A percentile compares a stretch with the other conserved stretches of the same genome.
These are phyloP conservation scores for Cromileptes altivelis DNA, from an alignment of 2,113 vertebrate genomes.

Conservation along the genomic window DNA sequence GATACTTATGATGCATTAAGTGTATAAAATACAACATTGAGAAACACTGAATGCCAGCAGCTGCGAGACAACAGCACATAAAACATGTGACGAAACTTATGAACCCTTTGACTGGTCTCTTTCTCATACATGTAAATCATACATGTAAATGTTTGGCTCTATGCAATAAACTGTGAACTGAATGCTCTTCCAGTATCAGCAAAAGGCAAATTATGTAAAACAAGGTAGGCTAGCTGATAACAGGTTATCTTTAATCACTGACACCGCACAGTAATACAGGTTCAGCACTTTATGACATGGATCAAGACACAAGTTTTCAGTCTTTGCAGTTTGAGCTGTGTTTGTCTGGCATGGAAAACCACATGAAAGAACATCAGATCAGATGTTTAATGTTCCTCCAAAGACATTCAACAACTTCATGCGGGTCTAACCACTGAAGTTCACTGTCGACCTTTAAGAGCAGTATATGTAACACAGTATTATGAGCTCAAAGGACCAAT, in stretches of 20 bases:
- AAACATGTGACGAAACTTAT: too few relatives aligned
- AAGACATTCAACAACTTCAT: background rate
- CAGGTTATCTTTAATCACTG: background rate
- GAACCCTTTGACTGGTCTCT: too few relatives aligned
- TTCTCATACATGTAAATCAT: background rate
- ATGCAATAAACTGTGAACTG: background rate
- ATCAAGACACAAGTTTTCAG: background rate
- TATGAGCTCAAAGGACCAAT: too few relatives aligned
- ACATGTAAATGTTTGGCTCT: background rate
- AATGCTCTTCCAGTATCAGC: background rate
- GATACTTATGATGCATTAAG: background rate
- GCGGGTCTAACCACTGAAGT: too few relatives aligned
- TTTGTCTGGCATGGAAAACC: background rate
- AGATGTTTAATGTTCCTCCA: background rate
- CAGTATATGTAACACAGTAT: too few relatives aligned
- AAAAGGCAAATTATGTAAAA: background rate
- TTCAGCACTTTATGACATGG: background rate
- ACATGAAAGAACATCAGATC: background rate
- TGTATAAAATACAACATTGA: too few relatives aligned
- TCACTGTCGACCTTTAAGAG: too few relatives aligned
- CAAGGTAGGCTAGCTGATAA: background rate
- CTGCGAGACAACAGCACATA: too few relatives aligned
- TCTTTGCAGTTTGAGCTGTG: background rate
- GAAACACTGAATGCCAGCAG: too few relatives aligned
- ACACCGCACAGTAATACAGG: background rate